Base-by-base conservation (phyloP, 2,113 vertebrate species). In the Agapornis roseicollis region DNA sequence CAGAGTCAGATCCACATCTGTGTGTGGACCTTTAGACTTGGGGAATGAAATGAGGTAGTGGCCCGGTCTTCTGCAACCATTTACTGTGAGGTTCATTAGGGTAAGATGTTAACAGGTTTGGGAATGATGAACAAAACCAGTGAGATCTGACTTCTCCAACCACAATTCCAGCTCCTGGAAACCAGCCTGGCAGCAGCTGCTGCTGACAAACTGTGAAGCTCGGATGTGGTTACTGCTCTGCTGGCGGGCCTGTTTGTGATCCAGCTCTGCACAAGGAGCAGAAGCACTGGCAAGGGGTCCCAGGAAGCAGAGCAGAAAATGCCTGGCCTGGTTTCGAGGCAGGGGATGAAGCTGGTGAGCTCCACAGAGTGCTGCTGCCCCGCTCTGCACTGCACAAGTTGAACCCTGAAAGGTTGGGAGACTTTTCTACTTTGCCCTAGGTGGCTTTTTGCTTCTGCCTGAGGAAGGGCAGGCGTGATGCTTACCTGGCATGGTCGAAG, bases 401-500 rank as follows among this genome's bases (percentile, higher is more conserved):
- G 73, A 58, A 39, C 19, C 58, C 29, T 16, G 28, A 64, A 46
- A 60, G 74, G 28, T 0, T 50, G 63, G 56, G 37, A 58, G 42
- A 11, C 47, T 64, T 64, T 86, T 53, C 39, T 25, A 1, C 47
- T 64, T 69, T 69, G 55, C 61, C 58, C n/a, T 50, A 56, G 19
- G 44, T 29, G 55, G 7, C 69, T 63, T 33, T 49, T 65, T 66
- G 24, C 16, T 81, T 42, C 44, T 61, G 42, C 25, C 69, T 0
- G 6, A 39, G 27, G 22, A 71, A 47, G 33, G 14, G 42, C 55
- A 85, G 29, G 12, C 1, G 10, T 3, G 15, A 11, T 9, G 6
- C 97, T 90, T 65, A 99, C 99, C 99, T 89, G 99, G 98, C 87
- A 99, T 98, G 11, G 98, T 99, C 0, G 98, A 98, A 79, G 98